Base-by-base conservation (phyloP, 2,113 vertebrate genomes). In the Anguilla japonica region DNA sequence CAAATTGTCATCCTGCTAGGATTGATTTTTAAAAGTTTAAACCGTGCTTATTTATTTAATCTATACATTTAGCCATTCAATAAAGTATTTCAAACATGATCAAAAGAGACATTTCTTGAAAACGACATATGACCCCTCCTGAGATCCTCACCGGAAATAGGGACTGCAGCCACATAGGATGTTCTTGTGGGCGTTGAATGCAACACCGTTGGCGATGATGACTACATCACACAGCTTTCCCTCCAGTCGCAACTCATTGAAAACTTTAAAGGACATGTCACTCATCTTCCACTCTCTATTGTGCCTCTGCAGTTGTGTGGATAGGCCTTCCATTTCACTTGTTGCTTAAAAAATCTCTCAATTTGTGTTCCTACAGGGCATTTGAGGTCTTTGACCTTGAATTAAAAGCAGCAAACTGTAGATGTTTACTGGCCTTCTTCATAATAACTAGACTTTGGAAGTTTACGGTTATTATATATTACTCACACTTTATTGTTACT, bases 141-240 rank as follows among this genome's bases (percentile, higher is more conserved):
- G 50, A 53, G 50, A 53, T 75, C 40, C 93, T 93, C 82, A 96
- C 96, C 95, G 94, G 91, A 97, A 97, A 60, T 96, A 97, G 83
- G 90, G 90, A 79, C 97, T 97, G 91, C 97, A 97, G 90, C 94
- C 94, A 86, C 96, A 97, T 29, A 97, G 94, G 91, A 97, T 95
- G 93, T 94, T 95, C 94, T 96, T 97, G 90, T 97, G 97, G 83
- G 94, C 96, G 3, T 91, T 94, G 90, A 96, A 96, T 87, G 96
- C 93, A 1, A 92, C 89, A 5, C 93, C 95, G 0, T 95, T 92
- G 87, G 95, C 95, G 6, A 93, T 94, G 91, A 97, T 94, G 88
- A 94, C 89, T 86, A 94, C 96, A 3, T 97, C 96, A 11, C 95
- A 96, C 86, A 96, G 94, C 82, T 95, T 94, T 63, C 95, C 95